phyloP scores from a whole-genome alignment of 64 coral and sea anemone genomes.

The Dendronephthya gigantea region DNA sequence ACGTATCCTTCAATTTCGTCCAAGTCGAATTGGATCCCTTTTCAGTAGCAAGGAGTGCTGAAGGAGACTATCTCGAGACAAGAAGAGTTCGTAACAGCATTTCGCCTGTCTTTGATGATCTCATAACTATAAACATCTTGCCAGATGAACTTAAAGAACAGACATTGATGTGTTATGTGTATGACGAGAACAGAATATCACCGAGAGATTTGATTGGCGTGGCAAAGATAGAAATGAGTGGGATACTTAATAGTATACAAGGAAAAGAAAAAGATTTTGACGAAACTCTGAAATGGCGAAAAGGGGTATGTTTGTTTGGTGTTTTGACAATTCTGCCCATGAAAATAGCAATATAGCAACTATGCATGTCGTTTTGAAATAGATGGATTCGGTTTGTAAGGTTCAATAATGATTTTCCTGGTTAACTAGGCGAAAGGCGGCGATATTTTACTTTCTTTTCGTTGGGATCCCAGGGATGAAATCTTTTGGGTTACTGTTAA shows the following conservation, averaged over 20 bases:
- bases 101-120: not conserved
- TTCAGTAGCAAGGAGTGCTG: not conserved
- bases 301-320: not conserved
- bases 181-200: not conserved
- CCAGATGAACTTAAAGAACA: not conserved
- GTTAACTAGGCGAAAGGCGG: not conserved
- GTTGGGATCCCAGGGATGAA: slow-evolving; percentile 1
- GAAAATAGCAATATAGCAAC: too few relatives aligned
- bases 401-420: not conserved
- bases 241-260: not conserved
- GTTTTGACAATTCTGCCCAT: not conserved
- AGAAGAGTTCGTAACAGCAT: not conserved
- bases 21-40: slow-evolving; percentile 9
- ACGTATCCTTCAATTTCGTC: slow-evolving; percentile 1
- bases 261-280: slow-evolving; percentile 5
- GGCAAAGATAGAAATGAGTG: not conserved
- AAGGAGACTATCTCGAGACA: not conserved
- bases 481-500: slow-evolving; percentile 5
- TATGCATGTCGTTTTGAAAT: too few relatives aligned
- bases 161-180: not conserved
- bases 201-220: slow-evolving; percentile 6
- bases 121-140: not conserved
- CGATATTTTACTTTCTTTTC: slow-evolving; percentile 1
- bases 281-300: not conserved
- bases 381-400: too few relatives aligned